phyloP scores from a whole-genome alignment of 2,113 vertebrate genomes.

The Petrocephalus zakoni region DNA sequence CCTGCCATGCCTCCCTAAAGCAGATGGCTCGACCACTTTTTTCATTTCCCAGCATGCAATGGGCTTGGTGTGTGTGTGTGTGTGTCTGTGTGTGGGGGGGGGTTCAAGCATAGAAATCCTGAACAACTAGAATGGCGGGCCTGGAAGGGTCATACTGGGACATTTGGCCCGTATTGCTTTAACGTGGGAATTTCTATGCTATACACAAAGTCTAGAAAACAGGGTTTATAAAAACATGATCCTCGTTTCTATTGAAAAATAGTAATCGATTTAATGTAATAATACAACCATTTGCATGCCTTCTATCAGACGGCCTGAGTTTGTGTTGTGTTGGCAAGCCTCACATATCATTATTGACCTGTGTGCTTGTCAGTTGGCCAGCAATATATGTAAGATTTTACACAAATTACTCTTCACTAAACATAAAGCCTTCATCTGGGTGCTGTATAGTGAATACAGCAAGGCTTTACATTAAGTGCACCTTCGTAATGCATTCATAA shows the following conservation, averaged over 20 bases:
- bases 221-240: background rate
- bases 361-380: background rate
- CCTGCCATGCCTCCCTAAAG: background rate
- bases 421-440: background rate
- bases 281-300: background rate
- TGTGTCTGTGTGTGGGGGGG: background rate
- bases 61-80: background rate
- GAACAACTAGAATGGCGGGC: background rate
- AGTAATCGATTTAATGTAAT: background rate
- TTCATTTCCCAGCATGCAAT: background rate
- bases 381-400: background rate
- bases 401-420: background rate
- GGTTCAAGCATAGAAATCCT: background rate
- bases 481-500: background rate
- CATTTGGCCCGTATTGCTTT: background rate
- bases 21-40: background rate
- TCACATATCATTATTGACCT: background rate
- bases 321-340: background rate
- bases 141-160: background rate
- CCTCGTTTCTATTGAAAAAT: background rate
- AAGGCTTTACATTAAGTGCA: background rate
- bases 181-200: background rate
- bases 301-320: background rate
- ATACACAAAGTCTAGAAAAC: background rate
- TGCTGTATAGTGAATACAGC: background rate